Evolutionary conservation across 2,797 vertebrate species (phyloP), one percentile per base, ranked within the genome.

Genomic region (Leptoclinus maculatus): DNA sequence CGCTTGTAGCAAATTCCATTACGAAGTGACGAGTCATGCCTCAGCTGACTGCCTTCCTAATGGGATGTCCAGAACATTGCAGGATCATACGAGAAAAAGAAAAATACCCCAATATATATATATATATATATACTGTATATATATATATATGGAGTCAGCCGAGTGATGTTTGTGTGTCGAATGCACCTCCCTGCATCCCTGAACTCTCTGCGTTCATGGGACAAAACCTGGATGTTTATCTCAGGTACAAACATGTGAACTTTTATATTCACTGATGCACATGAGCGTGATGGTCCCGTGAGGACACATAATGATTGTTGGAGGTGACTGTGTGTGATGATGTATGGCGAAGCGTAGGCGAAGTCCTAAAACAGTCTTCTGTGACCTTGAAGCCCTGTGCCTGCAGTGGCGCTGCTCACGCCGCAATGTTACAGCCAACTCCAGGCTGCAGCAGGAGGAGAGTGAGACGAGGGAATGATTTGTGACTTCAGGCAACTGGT

Each of bases 371-470:
- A 81, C 70, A 43, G 67, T 88, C 83, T 64, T 56, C 66, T 56
- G 32, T 92, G 90, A 94, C 93, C 93, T 94, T 95, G 90, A 87
- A 76, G 84, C 65, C 47, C 47, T 12, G 49, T 45, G 67, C 82
- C 88, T 89, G 91, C 89, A 91, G 89, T 82, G 79, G 80, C 82
- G 87, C 85, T 66, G 83, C 84, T 83, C 60, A 8, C 78, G 19
- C 91, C 58, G 91, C 91, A 94, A 49, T 93, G 92, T 91, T 89
- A 83, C 71, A 86, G 88, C 64, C 74, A 34, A 62, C 54, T 84
- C 64, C 87, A 36, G 72, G 73, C 88, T 88, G 89, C 86, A 83
- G 88, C 83, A 87, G 69, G 67, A 65, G 1, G 38, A 75, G 59
- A 66, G 69, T 14, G 65, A 89, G 83, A 80, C 54, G 86, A 80